Base-by-base conservation (phyloP, 2,888 invertebrate genomes). In the Melanchra persicariae region DNA sequence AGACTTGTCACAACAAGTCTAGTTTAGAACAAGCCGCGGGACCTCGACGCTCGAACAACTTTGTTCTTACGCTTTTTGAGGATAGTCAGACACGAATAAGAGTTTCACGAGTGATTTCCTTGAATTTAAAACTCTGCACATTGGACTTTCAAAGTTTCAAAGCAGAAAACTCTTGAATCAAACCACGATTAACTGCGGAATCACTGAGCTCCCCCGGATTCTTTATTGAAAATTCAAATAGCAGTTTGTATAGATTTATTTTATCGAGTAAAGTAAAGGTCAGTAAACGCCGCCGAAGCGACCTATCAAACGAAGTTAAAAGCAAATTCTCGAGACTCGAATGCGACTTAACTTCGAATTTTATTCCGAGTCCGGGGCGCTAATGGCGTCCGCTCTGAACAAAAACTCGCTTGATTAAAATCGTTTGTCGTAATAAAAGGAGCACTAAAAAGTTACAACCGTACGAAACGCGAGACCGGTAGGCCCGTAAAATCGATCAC, bases 371-470 rank as follows among this genome's bases (percentile, higher is more conserved):
- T 91, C 90, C 85, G 87, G 79, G 88, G 93, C 93, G 94, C 93
- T 95, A 95, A 95, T 93, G 92, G 94, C 92, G 91, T 91, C 87
- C 89, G 91, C 90, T 87, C 87, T 88, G 93, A 93, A 94, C 94
- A 95, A 95, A 95, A 95, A 95, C 93, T 93, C 92, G 92, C 94
- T 96, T 95, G 95, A 96, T 96, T 95, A 96, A 96, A 95, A 95
- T 94, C 96, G 95, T 95, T 95, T 95, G 95, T 95, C 93, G 95
- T 95, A 96, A 96, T 95, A 95, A 95, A 96, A 95, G 91, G 88
- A 92, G 93, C 88, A 93, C 92, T 96, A 95, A 95, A 96, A 95
- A 94, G 95, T 95, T 94, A 95, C 93, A 95, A 91, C 94, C 93
- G 92, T 92, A 91, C 91, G 91, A 89, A 93, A 92, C 88, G 91